Conservation (phyloP, 2,113 vertebrate species). For the Morone saxatilis region DNA sequence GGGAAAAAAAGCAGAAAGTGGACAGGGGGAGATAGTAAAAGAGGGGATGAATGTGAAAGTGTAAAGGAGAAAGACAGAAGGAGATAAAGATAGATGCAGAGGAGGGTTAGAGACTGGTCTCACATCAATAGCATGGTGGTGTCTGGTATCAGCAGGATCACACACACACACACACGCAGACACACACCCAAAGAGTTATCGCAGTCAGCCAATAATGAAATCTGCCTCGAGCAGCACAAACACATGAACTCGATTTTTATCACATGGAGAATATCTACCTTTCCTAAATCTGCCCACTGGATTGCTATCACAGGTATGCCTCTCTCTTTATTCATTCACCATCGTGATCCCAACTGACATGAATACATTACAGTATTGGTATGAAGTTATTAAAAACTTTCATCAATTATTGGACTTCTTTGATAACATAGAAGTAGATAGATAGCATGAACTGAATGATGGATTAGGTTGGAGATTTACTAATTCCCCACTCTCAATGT, state of each 20-base stretch:
- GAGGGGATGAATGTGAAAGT: slow-evolving; percentile 25
- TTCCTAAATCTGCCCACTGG: background rate
- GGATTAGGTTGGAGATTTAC: background rate
- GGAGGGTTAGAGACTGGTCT: slow-evolving; percentile 37
- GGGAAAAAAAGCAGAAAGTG: no score
- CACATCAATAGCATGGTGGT: slow-evolving; percentile 47
- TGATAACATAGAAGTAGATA: background rate
- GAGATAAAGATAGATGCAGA: slow-evolving; percentile 42
- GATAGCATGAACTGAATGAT: background rate
- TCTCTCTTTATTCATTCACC: background rate
- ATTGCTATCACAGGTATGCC: background rate
- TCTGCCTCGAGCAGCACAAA: slow-evolving; percentile 47
- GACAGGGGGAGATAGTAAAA: background rate
- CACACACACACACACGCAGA: background rate
- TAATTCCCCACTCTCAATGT: slow-evolving; percentile 7
- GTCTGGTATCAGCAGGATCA: slow-evolving; percentile 57
- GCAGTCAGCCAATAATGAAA: slow-evolving; percentile 49
- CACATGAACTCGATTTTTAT: slow-evolving; percentile 20
- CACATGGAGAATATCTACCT: slow-evolving; percentile 1
- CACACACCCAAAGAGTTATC: slow-evolving; percentile 26
- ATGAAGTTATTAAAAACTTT: no score
- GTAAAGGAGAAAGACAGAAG: slow-evolving; percentile 20
- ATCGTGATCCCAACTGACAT: background rate
- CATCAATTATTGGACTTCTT: background rate
- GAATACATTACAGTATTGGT: background rate